Percentiles rank a stretch among this genome's conserved stretches.
phyloP scores from a whole-genome alignment of 2,888 invertebrate genomes.

The Leptura quadrifasciata region DNA sequence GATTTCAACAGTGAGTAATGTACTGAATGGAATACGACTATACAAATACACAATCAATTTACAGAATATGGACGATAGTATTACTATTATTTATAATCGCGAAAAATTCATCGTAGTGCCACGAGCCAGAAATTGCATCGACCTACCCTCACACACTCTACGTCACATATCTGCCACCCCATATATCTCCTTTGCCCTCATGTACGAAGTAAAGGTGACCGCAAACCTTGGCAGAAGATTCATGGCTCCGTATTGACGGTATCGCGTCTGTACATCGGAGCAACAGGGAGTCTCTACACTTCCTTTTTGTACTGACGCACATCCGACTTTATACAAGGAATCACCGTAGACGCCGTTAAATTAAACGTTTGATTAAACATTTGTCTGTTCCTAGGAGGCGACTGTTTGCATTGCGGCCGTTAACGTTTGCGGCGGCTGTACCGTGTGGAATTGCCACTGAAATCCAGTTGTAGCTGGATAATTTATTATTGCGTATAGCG shows the following conservation, averaged over 20 bases:
- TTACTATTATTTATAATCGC: too few species aligned
- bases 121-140: too few species aligned
- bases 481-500: slow-evolving; percentile 29
- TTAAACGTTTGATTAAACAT: slow-evolving; percentile 33
- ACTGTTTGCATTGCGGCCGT: slow-evolving; percentile 28
- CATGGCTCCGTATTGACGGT: slow-evolving; percentile 45
- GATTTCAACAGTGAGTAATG: too few species aligned
- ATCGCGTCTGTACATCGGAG: slow-evolving; percentile 33
- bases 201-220: slow-evolving; percentile 35
- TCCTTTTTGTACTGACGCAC: slow-evolving; percentile 34
- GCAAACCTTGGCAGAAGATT: slow-evolving; percentile 29
- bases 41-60: too few species aligned
- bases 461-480: slow-evolving; percentile 37
- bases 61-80: too few species aligned
- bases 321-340: slow-evolving; percentile 27
- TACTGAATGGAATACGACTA: too few species aligned
- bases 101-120: too few species aligned
- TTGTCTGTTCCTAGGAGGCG: slow-evolving; percentile 27
- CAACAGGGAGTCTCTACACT: slow-evolving; percentile 39
- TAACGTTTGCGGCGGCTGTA: slow-evolving; percentile 33
- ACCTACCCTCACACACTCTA: background rate
- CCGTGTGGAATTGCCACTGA: slow-evolving; percentile 25
- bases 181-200: slow-evolving; percentile 7
- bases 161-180: slow-evolving; percentile 5
- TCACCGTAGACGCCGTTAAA: slow-evolving; percentile 10